Base-by-base conservation (phyloP, 2,113 vertebrate genomes). In the Dasyprocta punctata region DNA sequence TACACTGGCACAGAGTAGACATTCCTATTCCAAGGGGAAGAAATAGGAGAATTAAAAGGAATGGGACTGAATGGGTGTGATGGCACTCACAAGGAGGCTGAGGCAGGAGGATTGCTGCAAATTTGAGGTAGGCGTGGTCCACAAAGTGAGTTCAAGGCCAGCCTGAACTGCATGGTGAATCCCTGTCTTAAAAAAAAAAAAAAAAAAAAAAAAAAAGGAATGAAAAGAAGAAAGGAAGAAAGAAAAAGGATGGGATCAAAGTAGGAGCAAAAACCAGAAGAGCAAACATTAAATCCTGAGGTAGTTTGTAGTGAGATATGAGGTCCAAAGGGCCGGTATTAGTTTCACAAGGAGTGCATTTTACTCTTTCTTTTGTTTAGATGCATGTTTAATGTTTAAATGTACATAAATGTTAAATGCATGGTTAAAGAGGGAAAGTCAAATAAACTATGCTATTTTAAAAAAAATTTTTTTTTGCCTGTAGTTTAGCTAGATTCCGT, bases 271-370 rank as follows among this genome's bases (percentile, higher is more conserved):
- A 56, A 56, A 56, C 54, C 71, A 75, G 41, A 24, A 44, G n/a
- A 20, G 69, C 38, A 75, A 44, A 75, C 1, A 11, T 77, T 30
- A 77, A 77, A 17, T 49, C 73, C 44, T 77, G 44, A 28, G 38
- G 33, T 58, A 6, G 20, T 17, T 22, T 75, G 61, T 26, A 5
- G 17, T n/a, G 85, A 75, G 24, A 75, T 26, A 11, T 47, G 41
- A 47, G 24, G 19, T 41, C 38, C 20, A 41, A 73, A 2, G 33
- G n/a, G 17, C 28, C 54, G 7, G 0, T 20, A 1, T 33, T 22
- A 71, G 60, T 73, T 36, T 38, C 0, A 0, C 0, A 1, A 44
- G 9, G 10, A 24, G 22, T 83, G 36, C 47, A 4, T 67, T 4
- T 85, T 28, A 33, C 49, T 52, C 49, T 67, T 85, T 56, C 47